Evolutionary conservation across 2,113 vertebrate species (phyloP).

Genomic region (Bufo bufo): DNA sequence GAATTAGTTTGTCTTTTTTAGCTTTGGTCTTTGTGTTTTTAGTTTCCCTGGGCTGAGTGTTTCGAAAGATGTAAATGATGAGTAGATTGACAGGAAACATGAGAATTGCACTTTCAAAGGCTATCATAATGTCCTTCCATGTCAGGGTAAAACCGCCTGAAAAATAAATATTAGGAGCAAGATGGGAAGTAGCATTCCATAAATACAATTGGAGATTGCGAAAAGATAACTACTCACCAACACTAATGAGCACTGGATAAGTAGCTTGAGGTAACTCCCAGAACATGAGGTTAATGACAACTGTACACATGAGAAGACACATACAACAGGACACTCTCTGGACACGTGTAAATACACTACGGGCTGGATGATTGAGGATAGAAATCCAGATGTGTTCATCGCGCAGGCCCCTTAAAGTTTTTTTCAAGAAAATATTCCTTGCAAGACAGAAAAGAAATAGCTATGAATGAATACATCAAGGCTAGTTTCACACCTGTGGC

Average conservation of each 20-base stretch:
- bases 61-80: slow-evolving; percentile 64
- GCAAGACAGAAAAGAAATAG: neutral
- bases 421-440: slow-evolving; percentile 79
- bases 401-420: slow-evolving; percentile 76
- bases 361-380: slow-evolving; percentile 58
- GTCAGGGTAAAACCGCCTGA: slow-evolving; percentile 59
- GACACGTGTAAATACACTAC: slow-evolving; percentile 62
- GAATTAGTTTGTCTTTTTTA: neutral
- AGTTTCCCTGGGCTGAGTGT: slow-evolving; percentile 61
- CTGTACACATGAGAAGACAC: slow-evolving; percentile 64
- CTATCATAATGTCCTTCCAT: slow-evolving; percentile 64
- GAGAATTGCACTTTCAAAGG: slow-evolving; percentile 62
- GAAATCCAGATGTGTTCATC: slow-evolving; percentile 73
- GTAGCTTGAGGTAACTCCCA: slow-evolving; percentile 60
- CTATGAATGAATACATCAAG: neutral
- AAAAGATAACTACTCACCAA: slow-evolving; percentile 65
- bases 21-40: neutral
- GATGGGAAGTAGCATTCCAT: neutral
- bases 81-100: slow-evolving; percentile 64
- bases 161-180: neutral
- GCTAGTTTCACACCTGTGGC: no score
- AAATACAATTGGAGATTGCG: no score
- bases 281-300: slow-evolving; percentile 65
- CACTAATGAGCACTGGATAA: slow-evolving; percentile 66
- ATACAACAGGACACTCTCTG: slow-evolving; percentile 67